Evolutionary conservation across 2,797 vertebrate species (phyloP).

Genomic region (Peromyscus attwateri): DNA sequence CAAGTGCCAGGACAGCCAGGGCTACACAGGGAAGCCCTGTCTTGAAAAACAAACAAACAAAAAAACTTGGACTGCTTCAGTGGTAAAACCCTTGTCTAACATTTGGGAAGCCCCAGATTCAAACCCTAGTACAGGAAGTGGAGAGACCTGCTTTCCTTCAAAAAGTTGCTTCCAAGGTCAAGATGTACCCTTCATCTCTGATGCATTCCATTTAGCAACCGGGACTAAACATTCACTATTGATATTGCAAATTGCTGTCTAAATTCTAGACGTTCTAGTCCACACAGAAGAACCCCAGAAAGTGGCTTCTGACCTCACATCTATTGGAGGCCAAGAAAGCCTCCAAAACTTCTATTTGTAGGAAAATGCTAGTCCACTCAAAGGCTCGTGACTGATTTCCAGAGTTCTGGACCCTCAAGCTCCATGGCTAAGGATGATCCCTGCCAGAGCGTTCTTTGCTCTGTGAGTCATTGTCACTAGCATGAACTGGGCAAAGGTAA

Average conservation of each 20-base stretch:
- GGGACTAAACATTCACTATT: not conserved
- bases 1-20: not conserved
- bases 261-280: not conserved
- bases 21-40: not conserved
- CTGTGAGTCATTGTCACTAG: slow-evolving; percentile 38
- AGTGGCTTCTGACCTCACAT: not conserved
- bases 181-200: not conserved
- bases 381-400: not conserved
- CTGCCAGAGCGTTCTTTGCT: not conserved
- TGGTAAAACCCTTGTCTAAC: not conserved
- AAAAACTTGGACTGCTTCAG: not conserved
- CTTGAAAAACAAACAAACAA: not conserved
- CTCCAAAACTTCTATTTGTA: slow-evolving; percentile 16
- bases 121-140: not conserved
- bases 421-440: not conserved
- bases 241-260: not conserved
- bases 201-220: not conserved
- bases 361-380: not conserved
- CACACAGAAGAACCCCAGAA: not conserved
- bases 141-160: not conserved
- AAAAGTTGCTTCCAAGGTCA: not conserved
- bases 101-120: not conserved
- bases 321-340: not conserved
- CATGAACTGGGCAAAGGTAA: not conserved
- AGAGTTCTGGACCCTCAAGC: not conserved